A percentile compares a stretch with the other conserved stretches of the same genome.
phyloP scores from a whole-genome alignment of 2,888 invertebrate genomes.

The Pristionchus entomophagus region DNA sequence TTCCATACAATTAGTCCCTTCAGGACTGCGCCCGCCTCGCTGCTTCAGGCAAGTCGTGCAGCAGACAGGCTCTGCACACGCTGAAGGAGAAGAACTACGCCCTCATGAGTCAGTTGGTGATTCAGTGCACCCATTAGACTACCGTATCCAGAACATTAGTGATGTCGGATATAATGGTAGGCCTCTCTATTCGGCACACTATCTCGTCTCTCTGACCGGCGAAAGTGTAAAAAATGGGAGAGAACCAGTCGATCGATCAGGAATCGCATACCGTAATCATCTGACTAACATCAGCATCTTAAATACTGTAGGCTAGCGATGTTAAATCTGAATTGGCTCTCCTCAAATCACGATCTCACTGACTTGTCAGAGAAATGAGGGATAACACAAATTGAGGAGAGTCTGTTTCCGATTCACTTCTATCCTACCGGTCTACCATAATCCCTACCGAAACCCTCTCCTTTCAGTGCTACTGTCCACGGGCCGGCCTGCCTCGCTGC shows the following conservation, averaged over 20 bases:
- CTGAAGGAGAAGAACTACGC: conserved; percentile 31
- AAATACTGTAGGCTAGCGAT: no score
- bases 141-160: not conserved
- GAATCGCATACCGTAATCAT: not conserved
- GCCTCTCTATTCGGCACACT: no score
- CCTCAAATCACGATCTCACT: no score
- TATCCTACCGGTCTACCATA: no score
- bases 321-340: no score
- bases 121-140: not conserved
- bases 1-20: no score
- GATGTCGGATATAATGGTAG: not conserved
- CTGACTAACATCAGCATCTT: no score
- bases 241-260: no score
- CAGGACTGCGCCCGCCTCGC: not conserved
- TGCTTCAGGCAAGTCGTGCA: not conserved
- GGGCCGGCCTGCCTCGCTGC: conserved; percentile 2
- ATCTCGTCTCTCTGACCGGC: no score
- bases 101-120: not conserved
- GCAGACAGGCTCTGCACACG: not conserved
- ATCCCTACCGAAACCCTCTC: not conserved
- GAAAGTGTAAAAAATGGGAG: no score
- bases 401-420: not conserved
- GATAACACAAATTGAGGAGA: no score
- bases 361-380: no score
- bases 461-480: conserved; percentile 6